Base-by-base conservation (phyloP, 2,113 vertebrate species). In the Cochlearius cochlearius region DNA sequence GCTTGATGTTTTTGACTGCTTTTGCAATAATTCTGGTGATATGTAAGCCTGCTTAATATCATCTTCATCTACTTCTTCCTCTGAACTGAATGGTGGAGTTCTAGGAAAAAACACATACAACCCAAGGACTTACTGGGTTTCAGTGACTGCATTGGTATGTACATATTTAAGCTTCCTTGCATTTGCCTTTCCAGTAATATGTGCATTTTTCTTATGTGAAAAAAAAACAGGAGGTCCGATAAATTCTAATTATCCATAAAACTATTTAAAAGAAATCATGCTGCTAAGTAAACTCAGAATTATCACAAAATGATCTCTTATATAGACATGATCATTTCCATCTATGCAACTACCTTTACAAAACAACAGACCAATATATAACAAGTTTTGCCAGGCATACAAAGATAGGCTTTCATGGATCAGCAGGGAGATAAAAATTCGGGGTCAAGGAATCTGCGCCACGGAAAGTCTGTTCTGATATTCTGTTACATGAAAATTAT, bases 61-160 rank as follows among this genome's bases (percentile, higher is more conserved):
- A 10, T 98, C 98, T 2, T 96, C 96, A 7, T 96, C 96, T 11
- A 19, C 94, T 52, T 99, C 99, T 12, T 99, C 99, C 59, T 99
- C 99, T 25, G 99, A 99, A 89, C 98, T 99, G 94, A 99, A 99
- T 17, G 98, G 98, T 68, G 98, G 96, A 3, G 98, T 99, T 97
- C 99, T 99, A 83, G 45, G 64, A 80, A 79, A 86, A 88, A 67
- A 38, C 34, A 83, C 8, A 62, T 1, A 47, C n/a, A 41, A 58
- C 2, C 5, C 1, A 1, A 81, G 47, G 23, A 73, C 26, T 94
- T 49, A 53, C 0, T 30, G 29, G 5, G 20, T 64, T 81, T 94
- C 55, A 86, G 52, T 45, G 58, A 8, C 22, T 56, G 56, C 9
- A 55, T 7, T 72, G 43, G 5, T 2, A 3, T 3, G 20, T 3